phyloP scores from a whole-genome alignment of 2,888 invertebrate genomes.

The Anorthoa munda region DNA sequence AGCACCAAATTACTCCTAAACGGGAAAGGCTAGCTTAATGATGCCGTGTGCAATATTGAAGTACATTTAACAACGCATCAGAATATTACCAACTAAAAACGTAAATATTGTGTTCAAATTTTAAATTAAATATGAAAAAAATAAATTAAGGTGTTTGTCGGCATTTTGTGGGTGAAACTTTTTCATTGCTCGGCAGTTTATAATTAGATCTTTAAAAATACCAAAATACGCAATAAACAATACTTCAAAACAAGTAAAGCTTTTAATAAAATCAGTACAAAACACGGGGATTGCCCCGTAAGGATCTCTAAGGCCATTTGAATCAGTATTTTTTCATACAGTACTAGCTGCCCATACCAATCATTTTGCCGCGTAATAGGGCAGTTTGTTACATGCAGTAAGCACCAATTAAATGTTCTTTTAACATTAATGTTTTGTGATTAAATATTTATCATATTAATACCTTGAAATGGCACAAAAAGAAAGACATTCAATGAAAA shows the following conservation, averaged over 20 bases:
- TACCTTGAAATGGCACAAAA: slow-evolving; percentile 5
- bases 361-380: slow-evolving; percentile 30
- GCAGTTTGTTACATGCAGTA: not conserved
- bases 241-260: too few relatives aligned
- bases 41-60: too few relatives aligned
- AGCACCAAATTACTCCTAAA: too few relatives aligned
- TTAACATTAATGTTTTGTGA: slow-evolving; percentile 21
- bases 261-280: not conserved
- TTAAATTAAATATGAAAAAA: too few relatives aligned
- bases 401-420: slow-evolving; percentile 1
- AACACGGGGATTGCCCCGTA: not conserved
- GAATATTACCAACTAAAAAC: too few relatives aligned
- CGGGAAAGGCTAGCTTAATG: too few relatives aligned
- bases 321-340: slow-evolving; percentile 25
- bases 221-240: not conserved
- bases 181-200: too few relatives aligned
- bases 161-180: too few relatives aligned
- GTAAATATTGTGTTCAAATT: too few relatives aligned
- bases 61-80: too few relatives aligned
- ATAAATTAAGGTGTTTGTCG: too few relatives aligned
- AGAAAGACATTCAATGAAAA: not conserved
- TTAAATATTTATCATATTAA: slow-evolving; percentile 22
- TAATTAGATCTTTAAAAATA: not conserved
- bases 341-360: slow-evolving; percentile 11
- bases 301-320: slow-evolving; percentile 43